phyloP scores from a whole-genome alignment of 2,888 invertebrate species.

The Agrilus mali region DNA sequence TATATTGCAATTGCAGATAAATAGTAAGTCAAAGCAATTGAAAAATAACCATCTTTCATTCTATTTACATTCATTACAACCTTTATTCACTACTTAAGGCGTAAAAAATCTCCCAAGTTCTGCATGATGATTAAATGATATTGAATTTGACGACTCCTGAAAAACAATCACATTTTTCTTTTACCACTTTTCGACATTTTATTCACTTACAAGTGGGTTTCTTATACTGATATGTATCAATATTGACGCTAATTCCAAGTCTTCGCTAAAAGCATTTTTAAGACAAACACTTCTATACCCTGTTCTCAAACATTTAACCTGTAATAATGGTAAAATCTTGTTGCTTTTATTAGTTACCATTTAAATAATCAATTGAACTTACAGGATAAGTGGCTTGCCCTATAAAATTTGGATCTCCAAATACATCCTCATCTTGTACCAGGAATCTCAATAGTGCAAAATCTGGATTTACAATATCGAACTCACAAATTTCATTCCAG shows the following conservation, averaged over 20 bases:
- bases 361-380: constrained; percentile 17
- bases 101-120: constrained; percentile 7
- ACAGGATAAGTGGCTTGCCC: constrained; percentile 92
- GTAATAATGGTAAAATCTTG: constrained; percentile 18
- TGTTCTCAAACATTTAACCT: constrained; percentile 60
- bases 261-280: constrained; percentile 83
- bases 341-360: neutral
- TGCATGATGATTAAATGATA: constrained; percentile 10
- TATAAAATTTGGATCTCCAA: constrained; percentile 92
- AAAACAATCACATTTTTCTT: constrained; percentile 4
- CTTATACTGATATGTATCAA: constrained; percentile 66
- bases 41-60: too few species aligned
- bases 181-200: neutral
- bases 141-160: constrained; percentile 12
- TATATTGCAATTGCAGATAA: too few species aligned
- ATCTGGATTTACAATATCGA: constrained; percentile 68
- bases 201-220: constrained; percentile 29
- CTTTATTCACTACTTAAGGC: neutral
- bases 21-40: too few species aligned
- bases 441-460: constrained; percentile 77
- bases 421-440: constrained; percentile 93
- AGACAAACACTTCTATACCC: constrained; percentile 88
- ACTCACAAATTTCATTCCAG: constrained; percentile 82
- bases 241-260: constrained; percentile 80
- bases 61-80: too few species aligned